A percentile compares a stretch with the other conserved stretches of the same genome.
Evolutionary conservation across 2,888 invertebrate genomes (phyloP).

Genomic region (Euspilapteryx auroguttella): DNA sequence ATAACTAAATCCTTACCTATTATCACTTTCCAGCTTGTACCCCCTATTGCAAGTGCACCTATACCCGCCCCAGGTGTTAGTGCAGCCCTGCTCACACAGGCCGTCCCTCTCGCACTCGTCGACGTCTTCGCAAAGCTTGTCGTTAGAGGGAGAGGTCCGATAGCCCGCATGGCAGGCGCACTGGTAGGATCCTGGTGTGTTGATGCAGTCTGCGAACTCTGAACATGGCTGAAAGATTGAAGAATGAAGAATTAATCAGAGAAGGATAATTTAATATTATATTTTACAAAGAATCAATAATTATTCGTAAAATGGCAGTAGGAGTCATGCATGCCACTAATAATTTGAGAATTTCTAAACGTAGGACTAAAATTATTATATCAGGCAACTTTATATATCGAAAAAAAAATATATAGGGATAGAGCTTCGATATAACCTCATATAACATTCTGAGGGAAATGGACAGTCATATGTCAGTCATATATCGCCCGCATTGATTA

Average conservation of each 20-base stretch:
- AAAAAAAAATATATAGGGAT: too few species aligned
- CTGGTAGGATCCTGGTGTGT: constrained; percentile 47
- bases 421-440: too few species aligned
- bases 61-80: constrained; percentile 90
- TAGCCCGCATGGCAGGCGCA: constrained; percentile 44
- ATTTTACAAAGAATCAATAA: not conserved
- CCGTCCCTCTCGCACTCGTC: constrained; percentile 66
- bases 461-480: too few species aligned
- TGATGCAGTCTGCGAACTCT: constrained; percentile 38
- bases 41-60: constrained; percentile 88
- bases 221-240: constrained; percentile 42
- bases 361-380: too few species aligned
- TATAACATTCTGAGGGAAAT: too few species aligned
- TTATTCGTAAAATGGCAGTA: too few species aligned
- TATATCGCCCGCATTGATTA: too few species aligned
- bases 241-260: constrained; percentile 4
- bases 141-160: constrained; percentile 39
- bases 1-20: too few species aligned
- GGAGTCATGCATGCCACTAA: too few species aligned
- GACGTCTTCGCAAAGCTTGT: constrained; percentile 64
- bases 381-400: too few species aligned
- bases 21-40: constrained; percentile 73
- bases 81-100: constrained; percentile 82
- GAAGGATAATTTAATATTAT: not conserved
- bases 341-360: too few species aligned